Percentiles rank a stretch among this genome's conserved stretches.
These are phyloP conservation scores for Chloroclystis v-ata DNA, from an alignment of 2,888 invertebrate species.

Conservation along the genomic window DNA sequence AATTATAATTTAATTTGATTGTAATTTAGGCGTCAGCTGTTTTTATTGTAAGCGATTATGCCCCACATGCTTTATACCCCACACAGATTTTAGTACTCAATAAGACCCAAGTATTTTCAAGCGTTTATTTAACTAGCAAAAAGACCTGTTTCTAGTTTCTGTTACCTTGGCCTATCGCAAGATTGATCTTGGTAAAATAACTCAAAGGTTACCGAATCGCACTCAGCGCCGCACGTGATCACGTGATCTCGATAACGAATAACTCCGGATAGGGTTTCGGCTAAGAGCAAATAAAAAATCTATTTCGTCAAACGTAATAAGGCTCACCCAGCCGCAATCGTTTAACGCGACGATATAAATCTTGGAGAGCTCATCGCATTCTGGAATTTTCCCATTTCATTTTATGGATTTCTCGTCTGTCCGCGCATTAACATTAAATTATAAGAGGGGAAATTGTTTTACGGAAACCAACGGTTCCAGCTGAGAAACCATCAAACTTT, in stretches of 20 bases:
- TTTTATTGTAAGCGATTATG: too few species aligned
- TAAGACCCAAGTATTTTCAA: too few species aligned
- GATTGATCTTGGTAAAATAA: neutral
- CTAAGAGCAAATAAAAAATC: constrained; percentile 25
- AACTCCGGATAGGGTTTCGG: neutral
- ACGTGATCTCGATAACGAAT: neutral
- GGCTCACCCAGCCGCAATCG: constrained; percentile 39
- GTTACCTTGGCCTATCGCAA: neutral
- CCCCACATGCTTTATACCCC: too few species aligned
- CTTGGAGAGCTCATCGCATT: constrained; percentile 58
- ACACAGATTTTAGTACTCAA: too few species aligned
- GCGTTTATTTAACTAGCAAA: too few species aligned
- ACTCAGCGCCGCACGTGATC: neutral
- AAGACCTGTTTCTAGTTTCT: too few species aligned
- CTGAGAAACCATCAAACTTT: constrained; percentile 20
- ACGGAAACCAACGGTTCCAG: constrained; percentile 26
- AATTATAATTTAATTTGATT: too few species aligned
- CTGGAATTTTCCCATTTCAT: constrained; percentile 69
- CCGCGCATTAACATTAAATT: constrained; percentile 72
- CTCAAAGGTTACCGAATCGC: too few species aligned
- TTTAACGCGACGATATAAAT: constrained; percentile 61
- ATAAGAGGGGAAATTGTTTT: constrained; percentile 54
- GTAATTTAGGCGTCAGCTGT: neutral
- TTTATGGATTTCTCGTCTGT: constrained; percentile 70
- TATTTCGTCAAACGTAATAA: constrained; percentile 39